These are phyloP conservation scores for Drosophila pegasa DNA, from an alignment of 2,888 invertebrate species.

Conservation along the genomic window DNA sequence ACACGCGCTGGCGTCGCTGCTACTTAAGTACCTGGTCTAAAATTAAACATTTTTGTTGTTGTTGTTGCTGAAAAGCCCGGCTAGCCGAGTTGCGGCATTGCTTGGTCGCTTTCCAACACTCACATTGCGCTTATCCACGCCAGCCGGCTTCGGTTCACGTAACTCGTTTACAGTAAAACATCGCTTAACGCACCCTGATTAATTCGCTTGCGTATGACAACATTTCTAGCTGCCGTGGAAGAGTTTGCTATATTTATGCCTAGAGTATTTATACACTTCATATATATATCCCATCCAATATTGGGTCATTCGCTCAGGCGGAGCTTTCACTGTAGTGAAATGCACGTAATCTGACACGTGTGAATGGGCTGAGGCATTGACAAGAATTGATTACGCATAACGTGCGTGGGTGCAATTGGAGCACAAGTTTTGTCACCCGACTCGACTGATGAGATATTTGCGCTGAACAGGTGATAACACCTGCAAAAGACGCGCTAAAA, in stretches of 20 bases:
- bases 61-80: conserved; percentile 34
- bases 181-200: background rate
- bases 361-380: conserved; percentile 28
- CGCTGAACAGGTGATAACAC: conserved; percentile 43
- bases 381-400: conserved; percentile 52
- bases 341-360: conserved; percentile 56
- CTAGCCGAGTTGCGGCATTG: background rate
- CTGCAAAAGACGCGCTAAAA: conserved; percentile 55
- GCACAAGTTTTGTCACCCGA: conserved; percentile 9
- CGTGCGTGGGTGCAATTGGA: conserved; percentile 9
- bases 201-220: background rate
- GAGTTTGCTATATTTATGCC: background rate
- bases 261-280: background rate
- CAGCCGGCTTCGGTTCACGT: conserved; percentile 49
- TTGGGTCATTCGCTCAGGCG: background rate
- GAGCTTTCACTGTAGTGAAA: conserved; percentile 23
- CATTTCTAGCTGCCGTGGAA: background rate
- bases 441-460: background rate
- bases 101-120: conserved; percentile 9
- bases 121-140: conserved; percentile 4
- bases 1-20: conserved; percentile 10
- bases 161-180: conserved; percentile 50
- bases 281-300: background rate
- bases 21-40: conserved; percentile 58
- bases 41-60: conserved; percentile 63